Conservation (phyloP, 2,797 vertebrate genomes). For the Peromyscus nudipes region DNA sequence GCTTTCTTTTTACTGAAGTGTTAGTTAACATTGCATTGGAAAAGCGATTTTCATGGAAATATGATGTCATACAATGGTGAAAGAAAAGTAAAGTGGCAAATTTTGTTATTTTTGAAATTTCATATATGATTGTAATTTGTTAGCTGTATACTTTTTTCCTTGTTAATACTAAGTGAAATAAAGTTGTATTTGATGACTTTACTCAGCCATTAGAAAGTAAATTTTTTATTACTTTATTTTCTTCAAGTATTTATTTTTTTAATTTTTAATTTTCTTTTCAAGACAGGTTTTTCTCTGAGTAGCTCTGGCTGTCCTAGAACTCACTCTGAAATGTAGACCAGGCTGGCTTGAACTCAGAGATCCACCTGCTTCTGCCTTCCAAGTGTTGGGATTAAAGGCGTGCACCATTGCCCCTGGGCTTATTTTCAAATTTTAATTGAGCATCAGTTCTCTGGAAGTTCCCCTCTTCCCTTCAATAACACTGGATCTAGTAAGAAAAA, state of each 20-base stretch:
- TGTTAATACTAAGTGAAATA: neutral
- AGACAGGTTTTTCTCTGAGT: too few species aligned
- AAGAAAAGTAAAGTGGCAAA: neutral
- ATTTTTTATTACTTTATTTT: neutral
- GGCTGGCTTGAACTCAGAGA: neutral
- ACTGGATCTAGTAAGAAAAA: neutral
- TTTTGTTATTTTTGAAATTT: neutral
- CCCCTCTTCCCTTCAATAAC: neutral
- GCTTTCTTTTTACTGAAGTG: neutral
- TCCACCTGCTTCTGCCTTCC: neutral
- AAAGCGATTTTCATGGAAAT: neutral
- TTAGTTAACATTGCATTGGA: neutral
- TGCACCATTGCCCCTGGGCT: neutral
- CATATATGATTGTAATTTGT: neutral
- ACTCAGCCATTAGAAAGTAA: neutral
- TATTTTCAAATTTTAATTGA: neutral
- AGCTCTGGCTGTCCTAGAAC: neutral
- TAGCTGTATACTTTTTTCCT: neutral
- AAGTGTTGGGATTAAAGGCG: neutral
- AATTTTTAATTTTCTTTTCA: neutral
- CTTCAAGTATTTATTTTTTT: neutral
- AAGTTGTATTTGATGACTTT: neutral
- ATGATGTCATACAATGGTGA: neutral
- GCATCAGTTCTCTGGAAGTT: neutral
- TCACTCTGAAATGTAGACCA: neutral